Conservation (phyloP, 2,113 vertebrate genomes). For the Misgurnus anguillicaudatus region DNA sequence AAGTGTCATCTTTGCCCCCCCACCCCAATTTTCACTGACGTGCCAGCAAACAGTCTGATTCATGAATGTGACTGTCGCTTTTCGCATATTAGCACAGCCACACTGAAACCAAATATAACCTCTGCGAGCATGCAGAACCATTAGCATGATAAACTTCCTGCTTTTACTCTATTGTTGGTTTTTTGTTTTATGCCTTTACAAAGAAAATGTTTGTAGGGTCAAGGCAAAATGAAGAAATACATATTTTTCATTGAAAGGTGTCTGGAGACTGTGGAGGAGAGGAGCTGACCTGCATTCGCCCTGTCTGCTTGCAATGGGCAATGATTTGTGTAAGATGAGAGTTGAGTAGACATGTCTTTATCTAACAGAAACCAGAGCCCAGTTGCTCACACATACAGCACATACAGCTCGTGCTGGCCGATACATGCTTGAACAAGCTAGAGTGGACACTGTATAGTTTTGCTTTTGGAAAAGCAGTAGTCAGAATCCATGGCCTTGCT, state of each 20-base stretch:
- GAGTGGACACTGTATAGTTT: constrained; percentile 9
- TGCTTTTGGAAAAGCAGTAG: not conserved
- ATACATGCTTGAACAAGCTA: constrained; percentile 10
- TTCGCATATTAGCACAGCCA: constrained; percentile 53
- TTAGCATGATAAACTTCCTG: constrained; percentile 42
- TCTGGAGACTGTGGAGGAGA: not conserved
- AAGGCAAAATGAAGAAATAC: not conserved
- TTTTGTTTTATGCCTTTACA: not conserved
- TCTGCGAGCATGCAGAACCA: constrained; percentile 48
- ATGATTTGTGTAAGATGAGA: not conserved
- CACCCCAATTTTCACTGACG: constrained; percentile 62
- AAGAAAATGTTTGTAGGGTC: constrained; percentile 1
- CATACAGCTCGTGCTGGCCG: constrained; percentile 11
- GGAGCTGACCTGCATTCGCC: not conserved
- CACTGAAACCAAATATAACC: constrained; percentile 53
- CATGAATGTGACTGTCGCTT: constrained; percentile 57
- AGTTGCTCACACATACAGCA: constrained; percentile 9
- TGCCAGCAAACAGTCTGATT: constrained; percentile 70
- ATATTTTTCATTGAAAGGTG: too few relatives aligned
- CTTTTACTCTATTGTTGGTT: constrained; percentile 9
- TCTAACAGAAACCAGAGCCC: constrained; percentile 6
- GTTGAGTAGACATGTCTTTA: not conserved
- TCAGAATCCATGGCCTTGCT: too few relatives aligned
- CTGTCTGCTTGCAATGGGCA: not conserved
- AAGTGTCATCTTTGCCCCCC: constrained; percentile 61